Percentiles rank a stretch among this genome's conserved stretches.
Conservation (phyloP, 2,113 vertebrate genomes). For the Elaphurus davidianus region DNA sequence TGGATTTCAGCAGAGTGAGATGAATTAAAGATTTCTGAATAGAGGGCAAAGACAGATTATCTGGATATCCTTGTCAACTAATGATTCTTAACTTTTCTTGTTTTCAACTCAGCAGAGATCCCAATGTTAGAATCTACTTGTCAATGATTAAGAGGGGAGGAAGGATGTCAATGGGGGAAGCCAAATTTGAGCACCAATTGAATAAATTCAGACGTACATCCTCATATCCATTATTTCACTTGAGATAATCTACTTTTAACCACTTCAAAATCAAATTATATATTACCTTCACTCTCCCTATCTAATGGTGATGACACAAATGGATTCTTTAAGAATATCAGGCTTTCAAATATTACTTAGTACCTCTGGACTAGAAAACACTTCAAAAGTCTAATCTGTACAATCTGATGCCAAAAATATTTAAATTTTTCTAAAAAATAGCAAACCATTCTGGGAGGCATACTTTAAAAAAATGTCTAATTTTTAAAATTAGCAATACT, state of each 20-base stretch:
- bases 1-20: background rate
- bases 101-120: background rate
- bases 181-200: background rate
- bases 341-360: background rate
- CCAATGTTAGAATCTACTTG: background rate
- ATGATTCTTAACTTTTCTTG: background rate
- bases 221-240: background rate
- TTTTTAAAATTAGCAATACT: background rate
- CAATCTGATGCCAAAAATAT: background rate
- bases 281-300: background rate
- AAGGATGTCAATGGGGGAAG: background rate
- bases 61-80: background rate
- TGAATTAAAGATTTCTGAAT: background rate
- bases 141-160: background rate
- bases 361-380: slow-evolving; percentile 16
- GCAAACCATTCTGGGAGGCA: background rate
- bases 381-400: slow-evolving; percentile 21
- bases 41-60: background rate
- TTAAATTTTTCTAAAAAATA: background rate
- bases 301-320: background rate
- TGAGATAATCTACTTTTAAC: slow-evolving; percentile 7
- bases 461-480: background rate
- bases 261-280: slow-evolving; percentile 27
- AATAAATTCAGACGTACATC: background rate
- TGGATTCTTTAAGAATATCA: background rate